Evolutionary conservation across 2,797 vertebrate genomes (phyloP), one percentile per base, ranked within the genome.

Genomic region (Aselliscus stoliczkanus): DNA sequence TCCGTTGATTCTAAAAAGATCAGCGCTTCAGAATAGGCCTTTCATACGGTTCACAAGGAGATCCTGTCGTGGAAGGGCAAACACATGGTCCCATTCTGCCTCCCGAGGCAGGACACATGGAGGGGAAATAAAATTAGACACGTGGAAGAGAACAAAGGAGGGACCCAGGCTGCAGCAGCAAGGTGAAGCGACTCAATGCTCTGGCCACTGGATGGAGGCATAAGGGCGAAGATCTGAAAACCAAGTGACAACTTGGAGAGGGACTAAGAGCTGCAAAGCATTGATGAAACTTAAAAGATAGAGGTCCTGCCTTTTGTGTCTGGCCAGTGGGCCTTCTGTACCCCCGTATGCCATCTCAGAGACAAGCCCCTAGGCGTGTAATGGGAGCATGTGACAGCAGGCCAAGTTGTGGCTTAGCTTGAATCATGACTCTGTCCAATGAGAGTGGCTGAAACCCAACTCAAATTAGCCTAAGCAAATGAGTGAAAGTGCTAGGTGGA

Each of bases 21-120:
- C 44, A 72, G 15, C 3, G 58, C 80, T 95, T 69, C 34, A 88
- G 58, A 95, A 93, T 6, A 42, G 54, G 69, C 86, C 79, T 96
- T 93, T 90, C 67, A 69, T 64, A 11, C 1, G 5, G 80, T 75
- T 93, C 73, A 73, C 54, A 17, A 75, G 73, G 81, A 65, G 76
- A 47, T 64, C 76, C 62, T 69, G 0, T 21, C 3, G 67, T n/a
- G 47, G 85, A 54, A 90, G 82, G 65, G 52, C 64, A 56, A 52
- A 70, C 64, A 42, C 21, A 1, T 8, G 10, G 69, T 31, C 37
- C 81, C 39, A 4, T 27, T 39, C 77, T 37, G 50, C 62, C 84
- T 62, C 21, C 77, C 7, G 0, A 79, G 90, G 27, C 13, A 4
- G 64, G 37, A 25, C 25, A 37, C 60, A 13, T 1, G 37, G 34